Conservation (phyloP, 2,888 invertebrate species). For the Trisateles emortualis region DNA sequence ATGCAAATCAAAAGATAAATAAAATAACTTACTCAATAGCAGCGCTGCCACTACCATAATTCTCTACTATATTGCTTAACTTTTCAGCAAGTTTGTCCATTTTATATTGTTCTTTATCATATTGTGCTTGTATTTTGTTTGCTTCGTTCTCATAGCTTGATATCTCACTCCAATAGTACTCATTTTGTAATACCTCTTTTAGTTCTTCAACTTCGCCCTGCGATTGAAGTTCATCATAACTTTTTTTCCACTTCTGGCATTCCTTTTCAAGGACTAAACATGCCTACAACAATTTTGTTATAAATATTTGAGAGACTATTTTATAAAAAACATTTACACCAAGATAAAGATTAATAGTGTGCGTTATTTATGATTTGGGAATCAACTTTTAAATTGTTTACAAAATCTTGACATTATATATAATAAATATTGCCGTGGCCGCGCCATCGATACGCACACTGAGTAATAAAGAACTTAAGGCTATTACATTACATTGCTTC, state of each 20-base stretch:
- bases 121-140: slow-evolving; percentile 70
- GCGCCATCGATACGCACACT: too few species aligned
- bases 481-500: too few species aligned
- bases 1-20: too few species aligned
- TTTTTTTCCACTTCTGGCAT: slow-evolving; percentile 83
- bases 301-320: neutral
- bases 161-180: slow-evolving; percentile 86
- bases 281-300: slow-evolving; percentile 54
- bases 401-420: too few species aligned
- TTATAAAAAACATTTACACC: too few species aligned
- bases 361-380: too few species aligned
- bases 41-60: slow-evolving; percentile 66
- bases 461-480: too few species aligned
- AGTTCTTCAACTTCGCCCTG: slow-evolving; percentile 82
- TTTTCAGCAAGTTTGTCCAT: slow-evolving; percentile 71
- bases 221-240: slow-evolving; percentile 85
- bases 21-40: slow-evolving; percentile 77
- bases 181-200: slow-evolving; percentile 81
- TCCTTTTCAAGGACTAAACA: slow-evolving; percentile 75
- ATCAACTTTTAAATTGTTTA: too few species aligned
- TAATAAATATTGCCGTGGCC: too few species aligned
- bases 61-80: slow-evolving; percentile 66
- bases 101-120: slow-evolving; percentile 76
- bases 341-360: too few species aligned
- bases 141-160: slow-evolving; percentile 68